phyloP scores from a whole-genome alignment of 2,113 vertebrate species.

The Gorsachius goisagi region DNA sequence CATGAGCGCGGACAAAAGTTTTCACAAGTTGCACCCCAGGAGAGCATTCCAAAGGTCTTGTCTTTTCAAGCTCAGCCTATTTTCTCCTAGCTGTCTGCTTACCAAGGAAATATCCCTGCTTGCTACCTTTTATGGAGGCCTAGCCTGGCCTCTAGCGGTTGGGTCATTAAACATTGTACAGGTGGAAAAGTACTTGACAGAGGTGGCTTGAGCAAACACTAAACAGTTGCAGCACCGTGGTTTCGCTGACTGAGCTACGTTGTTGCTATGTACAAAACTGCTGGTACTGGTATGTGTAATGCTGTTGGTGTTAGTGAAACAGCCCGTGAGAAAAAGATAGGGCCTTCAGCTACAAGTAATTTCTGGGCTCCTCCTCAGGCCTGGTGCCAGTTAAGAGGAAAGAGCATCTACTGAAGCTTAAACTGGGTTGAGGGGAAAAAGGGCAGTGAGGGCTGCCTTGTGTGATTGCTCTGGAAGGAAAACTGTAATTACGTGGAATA shows the following conservation, averaged over 20 bases:
- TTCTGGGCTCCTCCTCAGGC: neutral
- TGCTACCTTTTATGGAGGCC: neutral
- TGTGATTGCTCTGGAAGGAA: neutral
- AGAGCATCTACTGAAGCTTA: neutral
- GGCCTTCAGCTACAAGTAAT: neutral
- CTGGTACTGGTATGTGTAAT: neutral
- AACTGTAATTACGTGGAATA: neutral
- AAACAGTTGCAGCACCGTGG: fast-evolving
- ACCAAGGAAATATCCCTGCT: neutral
- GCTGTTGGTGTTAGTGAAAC: neutral
- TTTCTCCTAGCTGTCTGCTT: neutral
- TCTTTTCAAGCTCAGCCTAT: neutral
- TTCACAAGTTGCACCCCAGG: no score
- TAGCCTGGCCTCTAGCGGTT: neutral
- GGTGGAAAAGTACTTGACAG: neutral
- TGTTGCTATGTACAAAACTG: neutral
- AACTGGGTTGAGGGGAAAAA: neutral
- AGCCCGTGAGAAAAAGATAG: neutral
- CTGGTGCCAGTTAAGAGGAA: neutral
- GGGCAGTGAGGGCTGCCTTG: neutral
- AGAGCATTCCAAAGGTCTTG: neutral
- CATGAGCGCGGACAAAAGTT: fast-evolving
- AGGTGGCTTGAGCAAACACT: neutral
- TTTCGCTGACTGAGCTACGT: neutral
- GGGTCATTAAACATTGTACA: neutral